Evolutionary conservation across 2,797 vertebrate species (phyloP).

Genomic region (Danio aesculapii): DNA sequence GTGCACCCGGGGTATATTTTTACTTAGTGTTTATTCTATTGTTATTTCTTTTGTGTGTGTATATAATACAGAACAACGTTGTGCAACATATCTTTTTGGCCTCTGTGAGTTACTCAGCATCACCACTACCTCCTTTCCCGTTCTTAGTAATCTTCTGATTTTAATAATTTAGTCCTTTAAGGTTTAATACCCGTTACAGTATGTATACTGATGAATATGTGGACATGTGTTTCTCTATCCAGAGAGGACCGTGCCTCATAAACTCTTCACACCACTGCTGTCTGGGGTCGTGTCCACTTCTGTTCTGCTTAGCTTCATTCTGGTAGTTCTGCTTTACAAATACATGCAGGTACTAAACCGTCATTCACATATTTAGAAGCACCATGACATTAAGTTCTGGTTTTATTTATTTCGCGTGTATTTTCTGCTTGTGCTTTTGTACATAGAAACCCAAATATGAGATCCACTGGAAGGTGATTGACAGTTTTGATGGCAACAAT

Average conservation of each 20-base stretch:
- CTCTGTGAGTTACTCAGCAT: no score
- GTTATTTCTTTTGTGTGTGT: no score
- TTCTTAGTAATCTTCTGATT: no score
- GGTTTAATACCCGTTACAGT: no score
- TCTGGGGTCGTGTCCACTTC: constrained; percentile 87
- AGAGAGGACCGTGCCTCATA: constrained; percentile 89
- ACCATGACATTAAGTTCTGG: background rate
- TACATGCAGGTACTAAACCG: constrained; percentile 88
- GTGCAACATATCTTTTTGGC: no score
- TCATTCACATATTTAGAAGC: background rate
- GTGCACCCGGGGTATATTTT: no score
- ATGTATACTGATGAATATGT: constrained; percentile 23
- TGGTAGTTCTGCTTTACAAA: constrained; percentile 90
- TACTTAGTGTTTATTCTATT: no score
- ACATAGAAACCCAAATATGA: constrained; percentile 97
- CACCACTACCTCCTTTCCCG: no score
- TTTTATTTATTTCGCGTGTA: background rate
- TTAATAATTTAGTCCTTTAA: no score
- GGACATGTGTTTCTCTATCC: constrained; percentile 66
- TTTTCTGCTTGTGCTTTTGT: constrained; percentile 30
- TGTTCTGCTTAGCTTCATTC: constrained; percentile 83
- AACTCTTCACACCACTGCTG: constrained; percentile 93
- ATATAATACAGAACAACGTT: no score
- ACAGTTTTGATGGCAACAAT: constrained; percentile 97
- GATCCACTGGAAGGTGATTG: constrained; percentile 98